Evolutionary conservation across 2,888 invertebrate genomes (phyloP), one percentile per base, ranked within the genome.

Genomic region (Drosophila percnosoma): DNA sequence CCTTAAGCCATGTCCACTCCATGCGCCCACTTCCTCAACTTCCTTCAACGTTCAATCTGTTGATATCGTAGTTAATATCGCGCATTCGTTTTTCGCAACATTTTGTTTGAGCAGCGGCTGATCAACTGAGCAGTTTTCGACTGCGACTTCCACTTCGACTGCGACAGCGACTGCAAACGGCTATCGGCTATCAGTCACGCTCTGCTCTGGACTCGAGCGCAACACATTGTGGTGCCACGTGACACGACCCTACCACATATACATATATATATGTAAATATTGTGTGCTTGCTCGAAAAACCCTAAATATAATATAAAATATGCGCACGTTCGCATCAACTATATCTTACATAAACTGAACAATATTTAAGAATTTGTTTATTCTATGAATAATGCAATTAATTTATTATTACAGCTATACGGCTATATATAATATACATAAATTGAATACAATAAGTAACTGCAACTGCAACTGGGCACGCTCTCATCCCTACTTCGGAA

Each of bases 1-100:
- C 96, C 93, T 96, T 96, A 90, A 96, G 94, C 96, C 96, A 96
- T 87, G 95, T 95, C 96, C 96, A 96, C 94, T 96, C 96, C 96
- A 96, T 96, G 33, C 45, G 7, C 15, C 15, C 24, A 24, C 7
- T 24, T 15, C 13, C 21, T 15, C 45, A 42, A 21, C 42, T 21
- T 13, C 29, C 29, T 6, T 29, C 21, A 8, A 15, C 24, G 45
- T 24, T 24, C 45, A 15, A 24, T 24, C 24, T 24, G 24, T 53
- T 49, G 15, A 57, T 57, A 11, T 60, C 58, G 6, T n/a, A 51
- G 49, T 57, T 38, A 31, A 55, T 34, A 42, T 15, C 45, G 73
- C 61, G 58, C 75, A 45, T 59, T 34, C 24, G 57, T 42, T 34
- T 59, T 59, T 54, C 62, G 21, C 54, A 73, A 58, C 33, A 67